phyloP scores from a whole-genome alignment of 2,888 invertebrate species.

The Netelia virgata region DNA sequence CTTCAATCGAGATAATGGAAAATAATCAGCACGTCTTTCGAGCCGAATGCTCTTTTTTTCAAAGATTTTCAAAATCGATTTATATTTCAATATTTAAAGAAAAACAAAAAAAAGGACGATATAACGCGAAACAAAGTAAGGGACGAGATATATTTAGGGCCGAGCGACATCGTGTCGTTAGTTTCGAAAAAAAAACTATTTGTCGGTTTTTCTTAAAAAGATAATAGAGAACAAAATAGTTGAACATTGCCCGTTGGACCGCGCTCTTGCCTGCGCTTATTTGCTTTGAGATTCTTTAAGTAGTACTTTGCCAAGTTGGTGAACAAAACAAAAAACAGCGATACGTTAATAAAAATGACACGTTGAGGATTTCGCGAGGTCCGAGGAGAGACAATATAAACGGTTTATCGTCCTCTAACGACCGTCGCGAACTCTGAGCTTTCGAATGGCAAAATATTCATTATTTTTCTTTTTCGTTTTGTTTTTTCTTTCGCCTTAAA shows the following conservation, averaged over 20 bases:
- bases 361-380: slow-evolving; percentile 24
- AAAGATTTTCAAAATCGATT: too few species aligned
- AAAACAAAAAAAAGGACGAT: background rate
- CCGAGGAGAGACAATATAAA: background rate
- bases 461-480: background rate
- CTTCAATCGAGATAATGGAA: background rate
- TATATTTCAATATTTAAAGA: background rate
- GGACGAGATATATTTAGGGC: too few species aligned
- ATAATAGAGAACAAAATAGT: too few species aligned
- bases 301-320: slow-evolving; percentile 59
- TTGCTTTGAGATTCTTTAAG: slow-evolving; percentile 58
- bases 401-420: background rate
- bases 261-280: background rate
- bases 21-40: too few species aligned
- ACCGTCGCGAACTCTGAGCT: slow-evolving; percentile 15
- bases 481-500: background rate
- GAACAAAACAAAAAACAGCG: slow-evolving; percentile 13
- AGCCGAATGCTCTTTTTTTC: too few species aligned
- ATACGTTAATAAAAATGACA: slow-evolving; percentile 16
- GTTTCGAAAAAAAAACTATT: too few species aligned
- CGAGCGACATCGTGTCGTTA: too few species aligned
- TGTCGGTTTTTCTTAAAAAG: too few species aligned
- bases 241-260: background rate
- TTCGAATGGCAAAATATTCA: background rate
- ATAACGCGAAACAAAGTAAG: too few species aligned